Conservation (phyloP, 1,140 invertebrate species). For the Drosophila rufa region DNA sequence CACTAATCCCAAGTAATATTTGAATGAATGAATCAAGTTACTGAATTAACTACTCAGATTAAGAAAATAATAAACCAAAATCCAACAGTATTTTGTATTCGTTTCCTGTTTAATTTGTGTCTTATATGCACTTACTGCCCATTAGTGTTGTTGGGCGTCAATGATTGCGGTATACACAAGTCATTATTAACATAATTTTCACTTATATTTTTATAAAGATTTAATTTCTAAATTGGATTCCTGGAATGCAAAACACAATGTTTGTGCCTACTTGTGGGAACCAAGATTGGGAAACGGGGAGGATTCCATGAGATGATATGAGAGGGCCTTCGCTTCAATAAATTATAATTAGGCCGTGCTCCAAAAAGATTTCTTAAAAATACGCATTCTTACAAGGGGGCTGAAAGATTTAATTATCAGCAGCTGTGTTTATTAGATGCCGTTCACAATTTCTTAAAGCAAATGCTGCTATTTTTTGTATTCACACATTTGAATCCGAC, state of each 20-base stretch:
- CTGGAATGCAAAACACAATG: slow-evolving; percentile 6
- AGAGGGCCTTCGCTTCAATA: background rate
- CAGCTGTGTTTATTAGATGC: too few relatives aligned
- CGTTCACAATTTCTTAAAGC: background rate
- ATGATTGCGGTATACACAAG: slow-evolving; percentile 16
- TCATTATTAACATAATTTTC: slow-evolving; percentile 55
- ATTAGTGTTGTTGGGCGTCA: background rate
- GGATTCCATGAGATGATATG: too few relatives aligned
- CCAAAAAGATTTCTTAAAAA: background rate
- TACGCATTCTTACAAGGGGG: too few relatives aligned
- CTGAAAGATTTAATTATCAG: background rate
- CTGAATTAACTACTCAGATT: too few relatives aligned
- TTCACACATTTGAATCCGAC: accelerated
- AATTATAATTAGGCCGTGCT: background rate
- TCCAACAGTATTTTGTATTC: background rate
- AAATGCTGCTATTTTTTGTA: too few relatives aligned
- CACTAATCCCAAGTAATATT: background rate
- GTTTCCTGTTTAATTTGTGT: background rate
- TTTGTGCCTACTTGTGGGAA: background rate
- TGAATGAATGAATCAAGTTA: background rate
- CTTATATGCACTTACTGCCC: background rate
- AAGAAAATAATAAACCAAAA: background rate
- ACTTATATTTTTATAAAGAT: slow-evolving; percentile 43
- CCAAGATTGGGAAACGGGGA: background rate
- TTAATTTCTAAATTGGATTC: slow-evolving; percentile 39